A percentile compares a stretch with the other conserved stretches of the same genome.
Evolutionary conservation across 92 coral and sea anemone genomes (phyloP).

Genomic region (Meandrina meandrites): DNA sequence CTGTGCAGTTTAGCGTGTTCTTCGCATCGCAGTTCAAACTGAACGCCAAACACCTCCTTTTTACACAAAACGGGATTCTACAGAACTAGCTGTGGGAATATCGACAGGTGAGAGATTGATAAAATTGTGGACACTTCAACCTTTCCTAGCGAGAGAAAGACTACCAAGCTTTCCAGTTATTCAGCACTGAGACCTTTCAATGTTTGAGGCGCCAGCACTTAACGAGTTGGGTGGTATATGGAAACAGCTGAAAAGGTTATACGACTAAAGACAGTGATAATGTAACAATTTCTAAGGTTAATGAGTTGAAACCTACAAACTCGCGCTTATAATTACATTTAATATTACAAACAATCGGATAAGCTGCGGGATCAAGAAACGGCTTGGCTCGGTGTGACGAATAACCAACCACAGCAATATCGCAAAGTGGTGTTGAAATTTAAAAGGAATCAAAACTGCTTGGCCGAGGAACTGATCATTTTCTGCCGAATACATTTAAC

Average conservation of each 20-base stretch:
- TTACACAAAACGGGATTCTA: not conserved
- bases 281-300: not conserved
- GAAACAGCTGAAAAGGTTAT: not conserved
- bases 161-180: not conserved
- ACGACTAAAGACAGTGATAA: not conserved
- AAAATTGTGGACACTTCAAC: not conserved
- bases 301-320: not conserved
- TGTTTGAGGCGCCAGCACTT: not conserved
- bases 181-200: not conserved
- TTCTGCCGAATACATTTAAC: not conserved
- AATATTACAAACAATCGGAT: not conserved
- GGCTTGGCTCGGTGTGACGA: no score
- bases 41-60: not conserved
- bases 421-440: no score
- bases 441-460: not conserved
- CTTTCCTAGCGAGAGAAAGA: not conserved
- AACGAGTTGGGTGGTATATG: not conserved
- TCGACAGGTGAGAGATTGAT: not conserved
- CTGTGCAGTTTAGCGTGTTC: not conserved
- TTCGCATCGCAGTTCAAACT: not conserved
- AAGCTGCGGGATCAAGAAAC: not conserved
- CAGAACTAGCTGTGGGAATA: not conserved
- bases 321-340: not conserved
- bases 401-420: no score
- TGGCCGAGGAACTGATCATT: not conserved